phyloP scores from a whole-genome alignment of 2,888 invertebrate species.

The Odontothrips loti region DNA sequence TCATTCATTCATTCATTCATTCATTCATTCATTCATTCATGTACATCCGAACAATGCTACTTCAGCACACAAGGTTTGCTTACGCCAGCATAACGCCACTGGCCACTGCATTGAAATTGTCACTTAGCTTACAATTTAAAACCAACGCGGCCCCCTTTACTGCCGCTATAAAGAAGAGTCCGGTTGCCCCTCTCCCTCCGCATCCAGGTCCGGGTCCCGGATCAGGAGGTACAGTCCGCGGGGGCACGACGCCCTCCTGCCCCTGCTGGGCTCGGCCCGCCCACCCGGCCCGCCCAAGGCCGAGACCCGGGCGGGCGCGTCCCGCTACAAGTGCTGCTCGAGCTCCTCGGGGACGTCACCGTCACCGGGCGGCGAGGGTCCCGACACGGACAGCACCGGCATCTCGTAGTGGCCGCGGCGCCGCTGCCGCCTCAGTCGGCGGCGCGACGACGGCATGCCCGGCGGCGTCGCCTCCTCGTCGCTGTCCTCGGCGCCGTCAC shows the following conservation, averaged over 20 bases:
- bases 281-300: neutral
- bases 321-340: constrained; percentile 20
- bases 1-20: neutral
- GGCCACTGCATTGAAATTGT: neutral
- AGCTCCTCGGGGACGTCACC: neutral
- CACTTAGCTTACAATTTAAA: neutral
- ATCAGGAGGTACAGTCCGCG: neutral
- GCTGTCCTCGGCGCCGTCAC: constrained; percentile 10
- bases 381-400: constrained; percentile 13
- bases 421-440: neutral
- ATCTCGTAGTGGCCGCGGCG: constrained; percentile 7
- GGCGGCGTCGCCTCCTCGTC: neutral
- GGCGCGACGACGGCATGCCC: neutral
- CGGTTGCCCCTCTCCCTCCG: neutral
- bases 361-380: neutral
- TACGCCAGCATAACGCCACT: too few species aligned
- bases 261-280: neutral
- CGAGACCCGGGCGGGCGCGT: neutral
- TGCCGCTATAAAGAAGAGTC: neutral
- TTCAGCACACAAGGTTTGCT: neutral
- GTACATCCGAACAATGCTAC: neutral
- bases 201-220: neutral
- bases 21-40: neutral
- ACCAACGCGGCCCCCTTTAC: neutral
- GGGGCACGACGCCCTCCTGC: neutral